Conservation (phyloP, 2,888 invertebrate species). For the Andricus curvator region DNA sequence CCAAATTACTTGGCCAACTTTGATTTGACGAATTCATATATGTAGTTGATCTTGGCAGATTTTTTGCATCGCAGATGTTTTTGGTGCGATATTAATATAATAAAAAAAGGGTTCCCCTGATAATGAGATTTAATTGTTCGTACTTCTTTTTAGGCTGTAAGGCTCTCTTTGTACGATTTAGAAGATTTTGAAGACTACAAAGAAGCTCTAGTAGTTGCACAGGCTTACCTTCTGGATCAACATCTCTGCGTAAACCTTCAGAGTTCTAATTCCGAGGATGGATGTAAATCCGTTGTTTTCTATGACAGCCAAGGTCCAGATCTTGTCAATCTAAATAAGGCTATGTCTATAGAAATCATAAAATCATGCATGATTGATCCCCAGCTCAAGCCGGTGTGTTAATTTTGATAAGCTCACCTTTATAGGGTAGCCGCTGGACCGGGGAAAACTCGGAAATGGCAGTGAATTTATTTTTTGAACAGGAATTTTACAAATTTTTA, state of each 20-base stretch:
- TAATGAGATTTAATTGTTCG: background rate
- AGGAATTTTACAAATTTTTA: no score
- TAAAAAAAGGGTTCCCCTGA: background rate
- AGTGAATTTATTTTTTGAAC: no score
- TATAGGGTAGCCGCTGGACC: no score
- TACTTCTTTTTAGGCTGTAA: slow-evolving; percentile 81
- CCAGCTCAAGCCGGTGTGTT: background rate
- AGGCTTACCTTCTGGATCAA: slow-evolving; percentile 79
- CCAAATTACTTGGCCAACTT: no score
- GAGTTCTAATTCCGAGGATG: slow-evolving; percentile 75
- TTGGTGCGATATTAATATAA: no score
- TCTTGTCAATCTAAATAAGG: slow-evolving; percentile 84
- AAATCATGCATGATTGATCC: background rate
- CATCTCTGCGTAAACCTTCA: slow-evolving; percentile 81
- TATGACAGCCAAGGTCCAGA: slow-evolving; percentile 84
- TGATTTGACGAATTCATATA: no score
- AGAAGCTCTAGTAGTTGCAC: slow-evolving; percentile 72
- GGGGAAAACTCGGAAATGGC: no score
- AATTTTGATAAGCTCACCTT: background rate
- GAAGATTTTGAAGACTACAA: slow-evolving; percentile 82
- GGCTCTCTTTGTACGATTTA: slow-evolving; percentile 85
- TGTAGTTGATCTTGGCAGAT: no score
- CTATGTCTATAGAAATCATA: slow-evolving; percentile 72
- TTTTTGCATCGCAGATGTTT: no score
- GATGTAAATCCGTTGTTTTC: slow-evolving; percentile 80